Percentiles rank a stretch among this genome's conserved stretches.
Evolutionary conservation across 2,113 vertebrate genomes (phyloP).

Genomic region (Cyprinus carpio): DNA sequence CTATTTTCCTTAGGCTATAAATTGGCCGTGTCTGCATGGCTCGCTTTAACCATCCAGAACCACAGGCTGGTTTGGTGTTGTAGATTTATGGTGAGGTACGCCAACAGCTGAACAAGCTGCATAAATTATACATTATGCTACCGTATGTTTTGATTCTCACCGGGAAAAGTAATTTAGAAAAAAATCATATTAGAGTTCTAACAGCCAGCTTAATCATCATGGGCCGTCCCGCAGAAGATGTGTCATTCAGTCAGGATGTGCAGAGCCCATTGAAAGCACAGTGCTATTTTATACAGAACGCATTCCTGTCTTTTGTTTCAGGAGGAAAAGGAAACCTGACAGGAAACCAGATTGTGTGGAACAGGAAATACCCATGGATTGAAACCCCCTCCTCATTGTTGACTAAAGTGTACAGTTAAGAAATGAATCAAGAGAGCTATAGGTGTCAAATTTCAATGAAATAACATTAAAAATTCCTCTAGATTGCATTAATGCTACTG

Average conservation of each 20-base stretch:
- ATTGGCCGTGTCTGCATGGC: constrained; percentile 50
- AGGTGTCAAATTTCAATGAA: background rate
- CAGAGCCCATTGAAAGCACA: constrained; percentile 29
- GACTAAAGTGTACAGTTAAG: constrained; percentile 76
- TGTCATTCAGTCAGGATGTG: constrained; percentile 52
- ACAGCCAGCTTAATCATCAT: background rate
- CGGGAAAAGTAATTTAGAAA: background rate
- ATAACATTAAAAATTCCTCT: background rate
- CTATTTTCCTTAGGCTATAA: constrained; percentile 51
- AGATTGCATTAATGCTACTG: background rate
- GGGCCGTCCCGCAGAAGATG: background rate
- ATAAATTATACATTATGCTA: constrained; percentile 6
- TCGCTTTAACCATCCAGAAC: constrained; percentile 42
- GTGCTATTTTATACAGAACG: constrained; percentile 57
- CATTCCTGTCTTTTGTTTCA: constrained; percentile 90
- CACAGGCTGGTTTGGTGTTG: constrained; percentile 33
- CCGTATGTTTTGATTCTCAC: background rate
- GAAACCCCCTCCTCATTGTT: constrained; percentile 84
- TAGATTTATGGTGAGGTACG: constrained; percentile 20
- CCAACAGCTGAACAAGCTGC: constrained; percentile 35
- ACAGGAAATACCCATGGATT: constrained; percentile 90
- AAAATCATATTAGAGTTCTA: background rate
- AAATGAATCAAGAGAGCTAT: constrained; percentile 46
- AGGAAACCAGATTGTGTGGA: constrained; percentile 91
- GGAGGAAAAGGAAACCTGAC: constrained; percentile 94